phyloP scores from a whole-genome alignment of 2,888 invertebrate genomes.

The Steinernema carpocapsae region DNA sequence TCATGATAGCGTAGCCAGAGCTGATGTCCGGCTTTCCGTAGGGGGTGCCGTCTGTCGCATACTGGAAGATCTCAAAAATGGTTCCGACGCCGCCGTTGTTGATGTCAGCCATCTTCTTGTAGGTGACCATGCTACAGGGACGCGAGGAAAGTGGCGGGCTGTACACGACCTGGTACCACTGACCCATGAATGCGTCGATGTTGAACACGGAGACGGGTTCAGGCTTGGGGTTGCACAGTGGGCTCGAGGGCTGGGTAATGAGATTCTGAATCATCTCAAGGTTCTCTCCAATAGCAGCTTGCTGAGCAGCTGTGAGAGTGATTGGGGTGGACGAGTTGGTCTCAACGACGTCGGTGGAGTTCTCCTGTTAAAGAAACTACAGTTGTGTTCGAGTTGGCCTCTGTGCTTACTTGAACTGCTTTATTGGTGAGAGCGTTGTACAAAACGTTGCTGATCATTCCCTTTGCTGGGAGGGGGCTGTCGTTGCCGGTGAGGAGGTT shows the following conservation, averaged over 20 bases:
- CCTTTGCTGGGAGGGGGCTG: conserved; percentile 64
- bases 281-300: conserved; percentile 66
- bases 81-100: conserved; percentile 60
- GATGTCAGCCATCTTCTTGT: conserved; percentile 67
- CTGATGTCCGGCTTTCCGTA: conserved; percentile 68
- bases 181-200: conserved; percentile 67
- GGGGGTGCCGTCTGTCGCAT: conserved; percentile 69
- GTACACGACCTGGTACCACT: conserved; percentile 68
- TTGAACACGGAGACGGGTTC: conserved; percentile 65
- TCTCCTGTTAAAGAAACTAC: conserved; percentile 47
- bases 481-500: conserved; percentile 63
- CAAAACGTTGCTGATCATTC: conserved; percentile 66
- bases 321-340: conserved; percentile 46
- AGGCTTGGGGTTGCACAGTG: conserved; percentile 68
- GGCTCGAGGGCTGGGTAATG: conserved; percentile 67
- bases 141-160: conserved; percentile 67
- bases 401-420: conserved; percentile 53
- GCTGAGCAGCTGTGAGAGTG: conserved; percentile 59
- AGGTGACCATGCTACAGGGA: conserved; percentile 68
- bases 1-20: conserved; percentile 68
- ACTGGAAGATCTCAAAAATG: conserved; percentile 69
- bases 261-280: conserved; percentile 68
- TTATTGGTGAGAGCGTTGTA: conserved; percentile 68
- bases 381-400: not conserved
- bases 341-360: conserved; percentile 42